Base-by-base conservation (phyloP, 1,140 invertebrate genomes). In the Propsilocerus akamusi region DNA sequence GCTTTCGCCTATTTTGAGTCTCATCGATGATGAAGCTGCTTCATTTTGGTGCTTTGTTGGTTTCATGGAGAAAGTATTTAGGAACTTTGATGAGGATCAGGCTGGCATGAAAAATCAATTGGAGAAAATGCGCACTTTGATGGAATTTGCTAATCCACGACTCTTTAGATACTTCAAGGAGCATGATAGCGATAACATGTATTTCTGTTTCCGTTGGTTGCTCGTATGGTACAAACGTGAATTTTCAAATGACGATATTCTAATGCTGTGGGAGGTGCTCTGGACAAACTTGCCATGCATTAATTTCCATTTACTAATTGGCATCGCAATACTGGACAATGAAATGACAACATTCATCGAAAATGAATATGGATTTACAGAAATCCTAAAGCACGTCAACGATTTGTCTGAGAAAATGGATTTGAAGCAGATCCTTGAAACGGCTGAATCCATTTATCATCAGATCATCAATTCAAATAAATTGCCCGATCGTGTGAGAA, bases 31-130 rank as follows among this genome's bases (percentile, higher is more conserved):
- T 64, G 94, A 98, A 72, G 81, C 90, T 5, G 91, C 98, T 66
- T 81, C 92, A 1, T 99, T 99, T 74, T 99, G 97, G 97, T 97
- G 92, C 67, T 99, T 99, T 70, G 92, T 91, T 48, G 92, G 91
- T n/a, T 91, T 97, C 54, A 98, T 99, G 92, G 80, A 97, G 50
- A 80, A 79, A 73, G 81, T 96, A 62, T 90, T 93, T 67, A 77
- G 75, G n/a, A 99, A 98, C 71, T 99, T 99, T 70, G 91, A 97
- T 61, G 83, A 96, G 68, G 92, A 96, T 70, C 94, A 98, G 67
- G 78, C 84, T n/a, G 87, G 89, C 23, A 98, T 98, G 83, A 97
- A 97, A 68, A 74, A 76, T 26, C 95, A 98, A 67, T 70, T 98
- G 37, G 70, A 76, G 26, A 83, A 97, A 59, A 70, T 98, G 25